Conservation (phyloP, 1,140 invertebrate genomes). For the Pararge aegeria region DNA sequence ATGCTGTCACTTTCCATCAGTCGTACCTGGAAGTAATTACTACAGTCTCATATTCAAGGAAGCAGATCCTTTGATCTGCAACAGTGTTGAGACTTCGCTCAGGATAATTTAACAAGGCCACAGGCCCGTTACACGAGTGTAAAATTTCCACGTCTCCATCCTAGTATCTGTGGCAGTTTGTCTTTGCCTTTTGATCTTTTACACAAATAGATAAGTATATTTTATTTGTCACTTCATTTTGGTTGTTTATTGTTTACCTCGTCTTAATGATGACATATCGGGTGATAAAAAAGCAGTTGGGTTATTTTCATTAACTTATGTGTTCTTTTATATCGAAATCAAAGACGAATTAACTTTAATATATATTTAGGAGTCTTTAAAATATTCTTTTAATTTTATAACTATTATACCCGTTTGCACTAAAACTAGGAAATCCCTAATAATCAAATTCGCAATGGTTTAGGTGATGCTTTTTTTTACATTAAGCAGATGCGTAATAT, state of each 20-base stretch:
- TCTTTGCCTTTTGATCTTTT: slow-evolving; percentile 40
- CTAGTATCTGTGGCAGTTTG: slow-evolving; percentile 26
- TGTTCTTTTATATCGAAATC: neutral
- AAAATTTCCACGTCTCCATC: slow-evolving; percentile 25
- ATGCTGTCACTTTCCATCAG: slow-evolving; percentile 24
- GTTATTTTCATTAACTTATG: neutral
- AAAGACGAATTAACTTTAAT: neutral
- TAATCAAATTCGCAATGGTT: too few species aligned
- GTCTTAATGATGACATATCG: slow-evolving; percentile 30
- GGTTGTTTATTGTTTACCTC: slow-evolving; percentile 17
- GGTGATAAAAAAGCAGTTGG: slow-evolving; percentile 17
- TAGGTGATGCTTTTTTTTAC: too few species aligned
- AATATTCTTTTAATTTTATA: too few species aligned
- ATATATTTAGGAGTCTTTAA: too few species aligned
- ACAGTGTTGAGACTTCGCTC: slow-evolving; percentile 30
- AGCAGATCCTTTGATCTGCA: slow-evolving; percentile 34
- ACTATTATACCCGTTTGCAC: too few species aligned
- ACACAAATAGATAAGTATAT: slow-evolving; percentile 18
- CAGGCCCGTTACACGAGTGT: slow-evolving; percentile 22
- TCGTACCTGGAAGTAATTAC: slow-evolving; percentile 35
- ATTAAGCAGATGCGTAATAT: too few species aligned
- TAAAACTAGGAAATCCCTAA: too few species aligned
- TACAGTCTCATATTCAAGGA: slow-evolving; percentile 16
- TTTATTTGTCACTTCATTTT: slow-evolving; percentile 21
- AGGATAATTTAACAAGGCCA: slow-evolving; percentile 25